Evolutionary conservation across 2,113 vertebrate species (phyloP).

Genomic region (Toxotes jaculatrix): DNA sequence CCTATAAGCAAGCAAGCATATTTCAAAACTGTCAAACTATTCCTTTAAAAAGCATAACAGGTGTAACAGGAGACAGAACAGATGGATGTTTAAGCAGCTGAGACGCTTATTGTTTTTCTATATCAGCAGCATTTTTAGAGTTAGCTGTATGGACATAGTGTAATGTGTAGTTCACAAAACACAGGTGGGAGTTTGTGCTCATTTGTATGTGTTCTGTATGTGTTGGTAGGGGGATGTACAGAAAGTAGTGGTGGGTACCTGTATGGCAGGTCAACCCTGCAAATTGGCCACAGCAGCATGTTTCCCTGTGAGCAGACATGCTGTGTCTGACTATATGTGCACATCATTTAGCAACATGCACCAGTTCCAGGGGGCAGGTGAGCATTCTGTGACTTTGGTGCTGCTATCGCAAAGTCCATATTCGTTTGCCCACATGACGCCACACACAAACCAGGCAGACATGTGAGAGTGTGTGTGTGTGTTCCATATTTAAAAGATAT

Average conservation of each 20-base stretch:
- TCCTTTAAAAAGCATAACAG: neutral
- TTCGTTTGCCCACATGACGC: constrained; percentile 54
- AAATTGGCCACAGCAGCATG: constrained; percentile 24
- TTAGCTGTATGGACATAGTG: neutral
- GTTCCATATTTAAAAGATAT: constrained; percentile 55
- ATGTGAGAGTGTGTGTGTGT: constrained; percentile 38
- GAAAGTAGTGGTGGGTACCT: constrained; percentile 2
- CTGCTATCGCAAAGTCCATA: constrained; percentile 57
- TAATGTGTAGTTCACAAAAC: neutral
- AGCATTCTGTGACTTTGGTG: constrained; percentile 50
- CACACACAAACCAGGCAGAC: constrained; percentile 43
- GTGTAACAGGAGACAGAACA: neutral
- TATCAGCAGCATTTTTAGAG: neutral
- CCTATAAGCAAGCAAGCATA: too few relatives aligned
- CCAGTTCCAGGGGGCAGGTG: constrained; percentile 34
- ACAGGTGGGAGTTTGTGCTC: neutral
- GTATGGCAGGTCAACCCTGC: constrained; percentile 16
- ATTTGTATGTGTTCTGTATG: neutral
- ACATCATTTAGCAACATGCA: constrained; percentile 21
- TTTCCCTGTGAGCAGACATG: constrained; percentile 35
- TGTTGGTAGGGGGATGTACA: neutral
- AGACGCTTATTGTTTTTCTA: neutral
- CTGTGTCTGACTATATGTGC: constrained; percentile 28
- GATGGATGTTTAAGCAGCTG: neutral
- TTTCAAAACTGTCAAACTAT: neutral